Evolutionary conservation across 2,888 invertebrate genomes (phyloP), one percentile per base, ranked within the genome.

Genomic region (Biston betularia): DNA sequence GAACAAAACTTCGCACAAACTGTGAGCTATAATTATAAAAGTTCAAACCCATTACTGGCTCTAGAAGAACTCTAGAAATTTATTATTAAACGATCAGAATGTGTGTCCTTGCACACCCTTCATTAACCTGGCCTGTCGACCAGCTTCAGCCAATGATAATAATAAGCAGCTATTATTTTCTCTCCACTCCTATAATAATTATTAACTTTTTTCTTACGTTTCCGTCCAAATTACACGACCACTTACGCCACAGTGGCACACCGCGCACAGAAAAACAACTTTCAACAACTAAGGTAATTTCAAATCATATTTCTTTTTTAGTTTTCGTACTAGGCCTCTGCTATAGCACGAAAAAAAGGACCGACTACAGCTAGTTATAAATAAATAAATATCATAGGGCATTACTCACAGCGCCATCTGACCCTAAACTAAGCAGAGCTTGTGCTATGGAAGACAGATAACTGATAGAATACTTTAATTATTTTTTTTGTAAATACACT

Each of bases 161-260:
- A 91, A 90, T 89, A 83, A 87, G 82, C 82, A 76, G 83, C 86
- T 89, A 90, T 92, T 89, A 90, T 86, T 82, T 77, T 83, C 58
- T 83, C 80, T 79, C 80, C 77, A 82, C 81, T 84, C 80, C 81
- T 83, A 84, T 85, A 70, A 81, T 89, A 92, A 92, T 92, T 90
- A 91, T 85, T 84, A 85, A 76, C 79, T 85, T 88, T 87, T 89
- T 91, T 84, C 83, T 81, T 74, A 77, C 85, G 77, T 89, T 89
- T 90, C 88, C 88, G 86, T 81, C 87, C 76, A 85, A 88, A 89
- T 86, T 85, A 87, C 78, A 79, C 75, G 75, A 68, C 78, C 79
- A 78, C 63, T 71, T 75, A 65, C 48, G 52, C 34, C 72, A 70
- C 72, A 75, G 75, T 66, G 54, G 6, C 11, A 34, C 9, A 0